Evolutionary conservation across 2,797 vertebrate genomes (phyloP).

Genomic region (Novumbra hubbsi): DNA sequence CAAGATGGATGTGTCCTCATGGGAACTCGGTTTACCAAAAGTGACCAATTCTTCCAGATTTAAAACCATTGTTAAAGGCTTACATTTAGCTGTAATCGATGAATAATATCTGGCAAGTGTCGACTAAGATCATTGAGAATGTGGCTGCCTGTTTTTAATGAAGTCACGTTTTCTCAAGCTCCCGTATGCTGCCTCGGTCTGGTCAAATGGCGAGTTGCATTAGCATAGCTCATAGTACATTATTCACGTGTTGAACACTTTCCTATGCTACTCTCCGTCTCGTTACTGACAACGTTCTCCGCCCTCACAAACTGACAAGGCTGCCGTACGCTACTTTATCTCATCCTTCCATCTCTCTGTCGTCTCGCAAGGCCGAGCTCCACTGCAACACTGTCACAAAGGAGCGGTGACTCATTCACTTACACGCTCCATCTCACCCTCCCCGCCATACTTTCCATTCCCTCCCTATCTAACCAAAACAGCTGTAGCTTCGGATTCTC

Average conservation of each 20-base stretch:
- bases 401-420: slow-evolving; percentile 60
- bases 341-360: slow-evolving; percentile 15
- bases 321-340: slow-evolving; percentile 11
- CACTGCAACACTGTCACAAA: slow-evolving; percentile 56
- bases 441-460: slow-evolving; percentile 13
- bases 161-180: too few species aligned
- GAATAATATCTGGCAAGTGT: too few species aligned
- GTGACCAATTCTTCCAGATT: neutral
- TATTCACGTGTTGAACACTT: neutral
- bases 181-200: too few species aligned
- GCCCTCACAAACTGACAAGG: slow-evolving; percentile 10
- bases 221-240: neutral
- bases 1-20: neutral
- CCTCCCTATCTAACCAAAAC: neutral
- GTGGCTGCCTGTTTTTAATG: too few species aligned
- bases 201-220: too few species aligned
- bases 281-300: neutral
- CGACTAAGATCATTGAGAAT: too few species aligned
- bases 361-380: slow-evolving; percentile 37
- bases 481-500: slow-evolving; percentile 4
- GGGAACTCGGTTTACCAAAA: neutral
- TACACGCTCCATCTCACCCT: slow-evolving; percentile 44
- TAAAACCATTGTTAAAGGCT: neutral
- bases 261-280: neutral
- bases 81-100: too few species aligned